These are phyloP conservation scores for Trissolcus brochymenae DNA, from an alignment of 2,888 invertebrate species.

Conservation along the genomic window DNA sequence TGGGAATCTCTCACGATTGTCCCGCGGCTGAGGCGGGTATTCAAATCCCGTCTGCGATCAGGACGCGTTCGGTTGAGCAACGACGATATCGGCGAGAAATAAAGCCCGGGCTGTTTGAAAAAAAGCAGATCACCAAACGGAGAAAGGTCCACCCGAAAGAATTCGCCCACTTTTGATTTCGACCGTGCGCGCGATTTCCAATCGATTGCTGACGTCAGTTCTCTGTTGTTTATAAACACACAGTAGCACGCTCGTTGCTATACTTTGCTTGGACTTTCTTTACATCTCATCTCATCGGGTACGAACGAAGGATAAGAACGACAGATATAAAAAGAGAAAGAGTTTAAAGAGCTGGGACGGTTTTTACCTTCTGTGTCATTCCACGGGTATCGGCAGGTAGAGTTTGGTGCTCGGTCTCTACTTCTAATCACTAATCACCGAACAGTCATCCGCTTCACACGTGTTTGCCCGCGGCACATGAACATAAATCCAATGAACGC, in stretches of 20 bases:
- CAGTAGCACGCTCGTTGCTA: too few species aligned
- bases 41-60: conserved; percentile 67
- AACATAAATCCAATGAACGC: conserved; percentile 49
- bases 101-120: background rate
- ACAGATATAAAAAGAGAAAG: background rate
- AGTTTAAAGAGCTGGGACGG: too few species aligned
- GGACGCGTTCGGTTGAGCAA: conserved; percentile 69
- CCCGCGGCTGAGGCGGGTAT: conserved; percentile 69
- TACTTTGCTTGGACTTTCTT: background rate
- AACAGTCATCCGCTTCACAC: conserved; percentile 55
- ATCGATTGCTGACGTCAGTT: conserved; percentile 17
- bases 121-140: too few species aligned
- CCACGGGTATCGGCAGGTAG: conserved; percentile 63
- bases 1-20: conserved; percentile 76
- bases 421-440: conserved; percentile 51
- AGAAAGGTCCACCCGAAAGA: conserved; percentile 10
- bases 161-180: conserved; percentile 43
- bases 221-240: conserved; percentile 3
- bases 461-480: conserved; percentile 47
- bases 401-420: conserved; percentile 24
- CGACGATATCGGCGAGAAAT: conserved; percentile 33
- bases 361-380: conserved; percentile 74
- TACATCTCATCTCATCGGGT: background rate
- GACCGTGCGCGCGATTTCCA: conserved; percentile 16
- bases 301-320: background rate